A percentile compares a stretch with the other conserved stretches of the same genome.
These are phyloP conservation scores for Lordiphosa collinella DNA, from an alignment of 1,140 invertebrate genomes.

Conservation along the genomic window DNA sequence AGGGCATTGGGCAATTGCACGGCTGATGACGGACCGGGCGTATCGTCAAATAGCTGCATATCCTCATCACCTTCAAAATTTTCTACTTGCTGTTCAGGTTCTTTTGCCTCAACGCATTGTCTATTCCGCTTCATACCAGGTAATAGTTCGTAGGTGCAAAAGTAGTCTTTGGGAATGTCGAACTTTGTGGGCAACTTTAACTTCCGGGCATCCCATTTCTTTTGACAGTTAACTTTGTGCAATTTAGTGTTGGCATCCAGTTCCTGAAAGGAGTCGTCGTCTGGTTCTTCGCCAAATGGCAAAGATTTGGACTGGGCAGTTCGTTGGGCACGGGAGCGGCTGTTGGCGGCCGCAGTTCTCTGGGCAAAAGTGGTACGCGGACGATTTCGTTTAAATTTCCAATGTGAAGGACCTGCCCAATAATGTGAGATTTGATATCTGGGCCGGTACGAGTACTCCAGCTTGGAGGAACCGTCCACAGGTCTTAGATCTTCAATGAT, in stretches of 20 bases:
- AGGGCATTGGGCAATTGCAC: slow-evolving; percentile 10
- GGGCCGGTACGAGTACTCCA: too few species aligned
- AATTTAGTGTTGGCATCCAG: slow-evolving; percentile 51
- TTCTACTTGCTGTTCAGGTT: too few species aligned
- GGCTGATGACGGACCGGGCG: too few species aligned
- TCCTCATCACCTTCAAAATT: too few species aligned
- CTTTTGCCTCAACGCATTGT: slow-evolving; percentile 19
- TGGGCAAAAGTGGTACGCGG: slow-evolving; percentile 32
- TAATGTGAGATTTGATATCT: too few species aligned
- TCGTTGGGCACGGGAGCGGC: background rate
- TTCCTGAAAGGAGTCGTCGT: too few species aligned
- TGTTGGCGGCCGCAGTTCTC: background rate
- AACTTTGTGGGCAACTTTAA: slow-evolving; percentile 65
- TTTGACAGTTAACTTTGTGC: slow-evolving; percentile 68
- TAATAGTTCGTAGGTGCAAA: slow-evolving; percentile 48
- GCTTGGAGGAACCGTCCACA: too few species aligned
- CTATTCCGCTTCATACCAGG: slow-evolving; percentile 49
- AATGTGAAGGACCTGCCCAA: too few species aligned
- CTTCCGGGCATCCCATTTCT: slow-evolving; percentile 75
- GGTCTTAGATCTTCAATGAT: slow-evolving; percentile 73
- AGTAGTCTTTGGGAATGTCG: slow-evolving; percentile 49
- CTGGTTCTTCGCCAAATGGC: too few species aligned
- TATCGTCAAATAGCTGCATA: too few species aligned
- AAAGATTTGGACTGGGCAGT: too few species aligned
- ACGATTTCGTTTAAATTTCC: slow-evolving; percentile 48